Percentiles rank a stretch among this genome's conserved stretches.
These are phyloP conservation scores for Zaprionus tsacasi DNA, from an alignment of 1,140 invertebrate genomes.

Conservation along the genomic window DNA sequence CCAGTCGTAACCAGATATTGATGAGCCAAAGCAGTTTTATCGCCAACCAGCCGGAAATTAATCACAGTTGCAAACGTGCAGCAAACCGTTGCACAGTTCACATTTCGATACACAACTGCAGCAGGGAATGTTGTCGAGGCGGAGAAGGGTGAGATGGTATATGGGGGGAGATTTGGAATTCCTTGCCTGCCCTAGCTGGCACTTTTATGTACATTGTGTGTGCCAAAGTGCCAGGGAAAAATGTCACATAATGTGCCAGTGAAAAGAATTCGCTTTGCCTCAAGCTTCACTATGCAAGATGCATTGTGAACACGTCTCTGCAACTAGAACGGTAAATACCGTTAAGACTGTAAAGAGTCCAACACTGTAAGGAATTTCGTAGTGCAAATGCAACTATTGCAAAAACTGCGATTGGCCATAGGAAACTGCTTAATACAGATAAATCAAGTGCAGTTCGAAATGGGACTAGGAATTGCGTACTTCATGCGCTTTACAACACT, in stretches of 20 bases:
- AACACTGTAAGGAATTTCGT: neutral
- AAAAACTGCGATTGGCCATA: neutral
- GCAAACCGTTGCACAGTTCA: constrained; percentile 48
- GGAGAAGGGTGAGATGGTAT: too few species aligned
- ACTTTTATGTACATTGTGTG: neutral
- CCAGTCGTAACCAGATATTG: constrained; percentile 60
- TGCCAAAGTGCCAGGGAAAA: neutral
- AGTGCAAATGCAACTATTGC: neutral
- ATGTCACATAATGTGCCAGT: constrained; percentile 3
- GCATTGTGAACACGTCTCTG: neutral
- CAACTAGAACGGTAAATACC: neutral
- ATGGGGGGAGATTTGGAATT: neutral
- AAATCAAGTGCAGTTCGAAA: neutral
- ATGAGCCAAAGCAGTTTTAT: constrained; percentile 63
- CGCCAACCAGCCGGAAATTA: constrained; percentile 61
- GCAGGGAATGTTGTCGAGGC: constrained; percentile 1
- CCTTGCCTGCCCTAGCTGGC: neutral
- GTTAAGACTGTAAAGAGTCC: neutral
- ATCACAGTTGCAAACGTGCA: constrained; percentile 55
- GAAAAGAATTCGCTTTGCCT: neutral
- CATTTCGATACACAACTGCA: constrained; percentile 16
- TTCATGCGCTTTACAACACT: too few species aligned
- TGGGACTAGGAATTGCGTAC: neutral
- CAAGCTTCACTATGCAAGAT: neutral
- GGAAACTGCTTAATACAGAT: neutral